Evolutionary conservation across 53 echinoderm and acorn worm genomes (phyloP).

Genomic region (Arbacia lixula): DNA sequence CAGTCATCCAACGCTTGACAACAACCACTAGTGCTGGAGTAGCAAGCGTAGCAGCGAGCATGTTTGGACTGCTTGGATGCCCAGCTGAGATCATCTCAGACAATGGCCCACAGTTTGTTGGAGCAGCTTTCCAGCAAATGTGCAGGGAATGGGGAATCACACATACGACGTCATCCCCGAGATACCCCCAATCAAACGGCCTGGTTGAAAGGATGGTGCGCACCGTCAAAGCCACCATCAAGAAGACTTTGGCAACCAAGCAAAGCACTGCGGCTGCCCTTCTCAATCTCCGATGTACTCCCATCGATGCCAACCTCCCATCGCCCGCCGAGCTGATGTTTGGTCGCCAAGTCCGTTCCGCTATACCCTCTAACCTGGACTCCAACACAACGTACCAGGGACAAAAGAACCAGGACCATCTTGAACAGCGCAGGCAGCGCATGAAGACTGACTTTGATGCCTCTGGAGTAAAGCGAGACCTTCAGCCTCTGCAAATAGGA

Average conservation of each 20-base stretch:
- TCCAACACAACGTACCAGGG: not conserved
- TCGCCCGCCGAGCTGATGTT: constrained; percentile 77
- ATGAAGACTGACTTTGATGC: constrained; percentile 55
- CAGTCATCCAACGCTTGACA: constrained; percentile 12
- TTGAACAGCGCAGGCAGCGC: not conserved
- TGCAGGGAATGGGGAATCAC: constrained; percentile 58
- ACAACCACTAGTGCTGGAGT: constrained; percentile 47
- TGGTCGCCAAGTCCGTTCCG: constrained; percentile 52
- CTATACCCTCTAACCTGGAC: constrained; percentile 58
- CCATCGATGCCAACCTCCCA: constrained; percentile 59
- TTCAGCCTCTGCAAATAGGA: constrained; percentile 60
- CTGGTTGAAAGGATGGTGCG: constrained; percentile 69
- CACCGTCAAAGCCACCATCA: constrained; percentile 66
- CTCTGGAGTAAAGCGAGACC: constrained; percentile 35
- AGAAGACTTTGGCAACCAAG: constrained; percentile 56
- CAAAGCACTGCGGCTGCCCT: constrained; percentile 53
- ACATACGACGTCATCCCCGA: constrained; percentile 70
- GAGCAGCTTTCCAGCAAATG: constrained; percentile 59
- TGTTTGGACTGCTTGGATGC: constrained; percentile 48
- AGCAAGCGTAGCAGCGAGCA: constrained; percentile 2
- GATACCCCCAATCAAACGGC: constrained; percentile 72
- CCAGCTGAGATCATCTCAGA: constrained; percentile 67
- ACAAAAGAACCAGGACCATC: not conserved
- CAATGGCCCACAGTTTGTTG: constrained; percentile 72
- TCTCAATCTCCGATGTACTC: constrained; percentile 62